Evolutionary conservation across 37 sponge, comb jelly and placozoan species (phyloP).

Genomic region (Halisarca cf. caerulea): DNA sequence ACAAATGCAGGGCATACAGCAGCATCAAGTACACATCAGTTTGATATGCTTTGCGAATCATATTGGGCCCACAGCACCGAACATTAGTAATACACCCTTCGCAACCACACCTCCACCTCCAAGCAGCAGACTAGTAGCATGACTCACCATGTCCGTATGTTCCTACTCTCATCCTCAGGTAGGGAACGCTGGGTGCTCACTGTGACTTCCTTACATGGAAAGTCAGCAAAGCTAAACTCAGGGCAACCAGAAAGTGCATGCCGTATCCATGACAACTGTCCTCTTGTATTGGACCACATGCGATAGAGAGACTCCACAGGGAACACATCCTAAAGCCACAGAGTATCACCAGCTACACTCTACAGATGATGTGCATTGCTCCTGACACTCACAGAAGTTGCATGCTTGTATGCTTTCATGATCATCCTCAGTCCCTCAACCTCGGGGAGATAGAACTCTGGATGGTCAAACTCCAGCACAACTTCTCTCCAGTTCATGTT

Average conservation of each 20-base stretch:
- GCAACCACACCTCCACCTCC: neutral
- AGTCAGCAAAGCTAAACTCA: conserved; percentile 88
- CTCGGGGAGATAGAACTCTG: conserved; percentile 84
- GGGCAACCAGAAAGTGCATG: conserved; percentile 77
- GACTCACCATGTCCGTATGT: conserved; percentile 35
- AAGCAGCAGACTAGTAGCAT: too few species aligned
- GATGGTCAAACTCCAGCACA: conserved; percentile 89
- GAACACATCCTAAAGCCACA: conserved; percentile 51
- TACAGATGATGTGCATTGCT: neutral
- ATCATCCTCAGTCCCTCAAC: conserved; percentile 85
- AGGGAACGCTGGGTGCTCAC: conserved; percentile 11
- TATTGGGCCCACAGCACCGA: neutral
- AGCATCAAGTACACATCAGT: neutral
- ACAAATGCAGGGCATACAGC: neutral
- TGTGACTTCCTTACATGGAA: conserved; percentile 28
- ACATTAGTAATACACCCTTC: neutral
- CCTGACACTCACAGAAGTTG: conserved; percentile 18
- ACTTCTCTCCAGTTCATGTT: conserved; percentile 92
- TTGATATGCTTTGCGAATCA: neutral
- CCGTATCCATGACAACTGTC: conserved; percentile 85
- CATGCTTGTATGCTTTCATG: conserved; percentile 73
- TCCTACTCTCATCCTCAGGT: conserved; percentile 48
- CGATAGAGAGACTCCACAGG: conserved; percentile 81
- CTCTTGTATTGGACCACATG: conserved; percentile 65
- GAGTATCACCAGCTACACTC: neutral